These are phyloP conservation scores for Habrosyne pyritoides DNA, from an alignment of 2,888 invertebrate species.

Conservation along the genomic window DNA sequence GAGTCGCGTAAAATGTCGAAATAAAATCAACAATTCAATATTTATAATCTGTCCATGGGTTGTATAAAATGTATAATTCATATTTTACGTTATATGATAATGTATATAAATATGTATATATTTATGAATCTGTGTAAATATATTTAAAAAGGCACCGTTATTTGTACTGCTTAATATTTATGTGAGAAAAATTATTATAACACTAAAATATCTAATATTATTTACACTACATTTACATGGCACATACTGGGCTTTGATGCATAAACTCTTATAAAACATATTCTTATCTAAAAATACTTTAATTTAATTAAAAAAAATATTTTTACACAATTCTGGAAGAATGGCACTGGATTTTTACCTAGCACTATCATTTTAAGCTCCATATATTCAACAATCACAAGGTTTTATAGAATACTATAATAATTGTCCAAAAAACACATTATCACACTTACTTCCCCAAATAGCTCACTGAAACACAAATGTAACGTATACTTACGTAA, in stretches of 20 bases:
- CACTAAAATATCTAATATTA: slow-evolving; percentile 27
- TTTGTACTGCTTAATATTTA: slow-evolving; percentile 54
- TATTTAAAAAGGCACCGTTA: slow-evolving; percentile 52
- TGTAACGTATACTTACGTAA: neutral
- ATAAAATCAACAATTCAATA: slow-evolving; percentile 49
- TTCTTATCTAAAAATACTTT: slow-evolving; percentile 5
- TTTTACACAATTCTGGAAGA: slow-evolving; percentile 41
- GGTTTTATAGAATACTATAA: slow-evolving; percentile 14
- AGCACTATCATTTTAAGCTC: slow-evolving; percentile 28
- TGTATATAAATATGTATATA: slow-evolving; percentile 28
- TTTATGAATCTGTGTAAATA: slow-evolving; percentile 23
- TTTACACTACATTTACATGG: slow-evolving; percentile 70
- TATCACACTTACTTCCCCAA: neutral
- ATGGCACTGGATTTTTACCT: slow-evolving; percentile 56
- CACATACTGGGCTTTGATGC: slow-evolving; percentile 67
- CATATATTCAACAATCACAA: slow-evolving; percentile 23
- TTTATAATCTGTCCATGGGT: slow-evolving; percentile 20
- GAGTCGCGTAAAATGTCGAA: slow-evolving; percentile 67
- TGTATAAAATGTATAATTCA: slow-evolving; percentile 32
- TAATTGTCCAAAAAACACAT: neutral
- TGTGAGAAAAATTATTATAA: slow-evolving; percentile 21
- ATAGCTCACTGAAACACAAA: neutral
- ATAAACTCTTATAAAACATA: slow-evolving; percentile 28
- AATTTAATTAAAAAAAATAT: slow-evolving; percentile 25
- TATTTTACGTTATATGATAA: slow-evolving; percentile 26